Conservation (phyloP, 2,888 invertebrate species). For the Ormyrus nitidulus region DNA sequence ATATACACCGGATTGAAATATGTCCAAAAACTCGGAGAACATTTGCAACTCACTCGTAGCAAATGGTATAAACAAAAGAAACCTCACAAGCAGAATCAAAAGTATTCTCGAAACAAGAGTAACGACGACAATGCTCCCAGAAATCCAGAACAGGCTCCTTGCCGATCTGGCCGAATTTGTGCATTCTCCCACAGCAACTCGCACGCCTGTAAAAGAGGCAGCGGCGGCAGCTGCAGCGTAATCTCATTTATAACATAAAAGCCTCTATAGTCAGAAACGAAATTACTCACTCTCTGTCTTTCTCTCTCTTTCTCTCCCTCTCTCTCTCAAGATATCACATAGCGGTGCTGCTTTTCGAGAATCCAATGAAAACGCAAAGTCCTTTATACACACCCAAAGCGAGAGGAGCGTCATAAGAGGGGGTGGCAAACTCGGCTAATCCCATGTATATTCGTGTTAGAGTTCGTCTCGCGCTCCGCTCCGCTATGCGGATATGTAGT, state of each 20-base stretch:
- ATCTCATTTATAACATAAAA: constrained; percentile 42
- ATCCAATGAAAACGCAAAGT: constrained; percentile 34
- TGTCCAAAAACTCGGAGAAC: no score
- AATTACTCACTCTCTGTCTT: constrained; percentile 32
- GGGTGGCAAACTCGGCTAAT: neutral
- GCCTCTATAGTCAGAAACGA: constrained; percentile 28
- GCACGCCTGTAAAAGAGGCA: neutral
- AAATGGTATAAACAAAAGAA: no score
- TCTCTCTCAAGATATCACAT: constrained; percentile 10
- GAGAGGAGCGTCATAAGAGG: neutral
- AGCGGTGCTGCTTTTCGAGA: constrained; percentile 47
- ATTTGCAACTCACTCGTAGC: no score
- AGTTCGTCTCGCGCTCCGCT: no score
- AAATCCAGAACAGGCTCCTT: no score
- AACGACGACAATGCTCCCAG: no score
- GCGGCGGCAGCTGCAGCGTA: neutral
- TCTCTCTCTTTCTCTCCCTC: neutral
- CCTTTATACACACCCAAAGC: neutral
- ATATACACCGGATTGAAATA: no score
- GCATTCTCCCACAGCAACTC: no score
- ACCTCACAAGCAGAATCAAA: no score
- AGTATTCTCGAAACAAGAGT: no score
- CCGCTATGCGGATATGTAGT: neutral
- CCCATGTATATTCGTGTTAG: neutral
- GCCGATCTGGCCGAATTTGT: constrained; percentile 14